These are phyloP conservation scores for Hippocampus barbouri DNA, from an alignment of 2,113 vertebrate genomes.

Conservation along the genomic window DNA sequence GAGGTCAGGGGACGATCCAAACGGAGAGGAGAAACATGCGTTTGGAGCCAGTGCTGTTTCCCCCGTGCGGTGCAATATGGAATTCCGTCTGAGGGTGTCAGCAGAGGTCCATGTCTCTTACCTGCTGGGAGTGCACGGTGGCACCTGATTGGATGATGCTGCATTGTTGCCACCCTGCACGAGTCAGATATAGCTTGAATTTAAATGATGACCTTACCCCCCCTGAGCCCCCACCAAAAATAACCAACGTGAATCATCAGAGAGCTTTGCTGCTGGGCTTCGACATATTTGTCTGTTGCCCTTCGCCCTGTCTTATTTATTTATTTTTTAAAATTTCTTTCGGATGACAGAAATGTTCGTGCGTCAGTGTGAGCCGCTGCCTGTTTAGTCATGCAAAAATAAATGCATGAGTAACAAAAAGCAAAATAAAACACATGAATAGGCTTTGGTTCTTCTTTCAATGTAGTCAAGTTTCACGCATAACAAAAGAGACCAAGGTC, in stretches of 20 bases:
- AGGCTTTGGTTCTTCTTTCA: too few species aligned
- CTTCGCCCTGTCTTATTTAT: not conserved
- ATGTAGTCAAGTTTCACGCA: too few species aligned
- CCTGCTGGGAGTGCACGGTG: conserved; percentile 35
- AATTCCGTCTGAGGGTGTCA: conserved; percentile 48
- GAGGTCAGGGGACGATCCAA: not conserved
- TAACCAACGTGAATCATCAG: not conserved
- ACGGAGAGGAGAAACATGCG: not conserved
- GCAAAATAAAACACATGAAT: too few species aligned
- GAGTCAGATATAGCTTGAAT: conserved; percentile 24
- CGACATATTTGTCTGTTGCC: not conserved
- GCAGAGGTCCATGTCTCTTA: conserved; percentile 23
- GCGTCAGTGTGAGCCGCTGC: not conserved
- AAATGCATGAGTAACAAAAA: too few species aligned
- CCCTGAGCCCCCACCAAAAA: not conserved
- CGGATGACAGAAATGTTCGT: not conserved
- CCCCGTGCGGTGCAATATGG: not conserved
- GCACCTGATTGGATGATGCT: conserved; percentile 59
- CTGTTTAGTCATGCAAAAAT: not conserved
- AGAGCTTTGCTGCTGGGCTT: not conserved
- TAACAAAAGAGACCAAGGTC: too few species aligned
- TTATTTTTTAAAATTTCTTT: not conserved
- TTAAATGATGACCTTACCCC: conserved; percentile 12
- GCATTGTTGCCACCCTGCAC: conserved; percentile 36
- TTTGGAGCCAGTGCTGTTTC: not conserved